Evolutionary conservation across 2,113 vertebrate species (phyloP).

Genomic region (Ameiurus melas): DNA sequence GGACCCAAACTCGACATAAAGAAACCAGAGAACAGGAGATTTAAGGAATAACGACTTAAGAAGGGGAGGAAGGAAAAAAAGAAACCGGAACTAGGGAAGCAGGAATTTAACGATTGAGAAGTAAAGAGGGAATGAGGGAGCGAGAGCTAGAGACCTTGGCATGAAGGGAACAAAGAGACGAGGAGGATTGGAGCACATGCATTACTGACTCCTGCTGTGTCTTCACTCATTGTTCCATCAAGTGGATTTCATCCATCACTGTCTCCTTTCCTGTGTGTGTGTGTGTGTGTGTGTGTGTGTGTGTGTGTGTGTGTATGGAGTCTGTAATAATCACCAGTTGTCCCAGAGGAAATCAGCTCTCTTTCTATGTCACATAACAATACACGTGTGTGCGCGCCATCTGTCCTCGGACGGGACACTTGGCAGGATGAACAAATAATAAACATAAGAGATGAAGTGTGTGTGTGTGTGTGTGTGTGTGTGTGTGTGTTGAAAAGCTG

Average conservation of each 20-base stretch:
- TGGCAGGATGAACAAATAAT: slow-evolving; percentile 74
- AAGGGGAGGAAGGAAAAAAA: not conserved
- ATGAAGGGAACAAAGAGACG: not conserved
- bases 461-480: slow-evolving; percentile 71
- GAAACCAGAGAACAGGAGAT: not conserved
- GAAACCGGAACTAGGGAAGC: not conserved
- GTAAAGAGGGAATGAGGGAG: not conserved
- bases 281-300: slow-evolving; percentile 38
- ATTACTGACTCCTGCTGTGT: slow-evolving; percentile 26
- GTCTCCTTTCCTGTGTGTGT: slow-evolving; percentile 21
- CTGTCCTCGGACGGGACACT: slow-evolving; percentile 73
- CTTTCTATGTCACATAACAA: slow-evolving; percentile 79
- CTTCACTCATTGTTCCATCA: slow-evolving; percentile 39
- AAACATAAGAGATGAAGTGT: slow-evolving; percentile 88
- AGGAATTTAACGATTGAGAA: not conserved
- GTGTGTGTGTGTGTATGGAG: slow-evolving; percentile 30
- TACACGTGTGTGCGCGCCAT: slow-evolving; percentile 60
- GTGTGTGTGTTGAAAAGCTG: slow-evolving; percentile 43
- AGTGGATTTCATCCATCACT: slow-evolving; percentile 53
- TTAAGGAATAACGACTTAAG: too few species aligned
- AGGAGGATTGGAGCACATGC: not conserved
- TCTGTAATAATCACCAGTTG: slow-evolving; percentile 68
- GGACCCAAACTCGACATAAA: not conserved
- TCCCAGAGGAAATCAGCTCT: slow-evolving; percentile 97
- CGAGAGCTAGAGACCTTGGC: not conserved